phyloP scores from a whole-genome alignment of 2,888 invertebrate species.

The Eupeodes luniger region DNA sequence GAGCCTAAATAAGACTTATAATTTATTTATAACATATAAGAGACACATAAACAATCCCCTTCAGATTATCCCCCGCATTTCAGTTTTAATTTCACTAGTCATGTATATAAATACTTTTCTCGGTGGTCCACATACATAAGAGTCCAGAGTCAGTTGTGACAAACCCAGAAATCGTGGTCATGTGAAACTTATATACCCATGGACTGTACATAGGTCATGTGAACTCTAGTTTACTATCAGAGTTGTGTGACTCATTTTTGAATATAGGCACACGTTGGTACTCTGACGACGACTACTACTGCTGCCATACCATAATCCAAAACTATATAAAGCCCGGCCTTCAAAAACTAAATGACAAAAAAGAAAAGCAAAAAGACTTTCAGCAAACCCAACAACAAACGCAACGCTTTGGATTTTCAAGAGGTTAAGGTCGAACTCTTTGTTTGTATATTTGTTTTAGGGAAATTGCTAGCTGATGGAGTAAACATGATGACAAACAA shows the following conservation, averaged over 20 bases:
- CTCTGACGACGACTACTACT: neutral
- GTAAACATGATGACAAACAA: neutral
- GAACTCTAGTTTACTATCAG: conserved; percentile 16
- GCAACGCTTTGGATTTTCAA: conserved; percentile 6
- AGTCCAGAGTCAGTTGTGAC: neutral
- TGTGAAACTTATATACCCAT: neutral
- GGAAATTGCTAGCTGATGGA: conserved; percentile 11
- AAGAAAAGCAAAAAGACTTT: neutral
- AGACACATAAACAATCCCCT: neutral
- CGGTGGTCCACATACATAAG: neutral
- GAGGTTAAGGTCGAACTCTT: conserved; percentile 36
- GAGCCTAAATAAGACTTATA: conserved; percentile 25
- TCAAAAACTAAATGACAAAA: neutral
- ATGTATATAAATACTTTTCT: neutral
- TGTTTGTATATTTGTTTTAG: conserved; percentile 21
- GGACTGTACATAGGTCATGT: neutral
- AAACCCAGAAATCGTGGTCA: conserved; percentile 21
- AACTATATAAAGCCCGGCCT: conserved; percentile 29
- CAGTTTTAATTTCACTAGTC: conserved; percentile 37
- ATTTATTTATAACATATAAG: conserved; percentile 3
- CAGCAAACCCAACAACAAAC: neutral
- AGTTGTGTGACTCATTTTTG: conserved; percentile 21
- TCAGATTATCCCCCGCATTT: conserved; percentile 46
- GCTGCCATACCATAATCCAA: conserved; percentile 4
- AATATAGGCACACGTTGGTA: neutral